Base-by-base conservation (phyloP, 2,888 invertebrate genomes). In the Cenopis cana region DNA sequence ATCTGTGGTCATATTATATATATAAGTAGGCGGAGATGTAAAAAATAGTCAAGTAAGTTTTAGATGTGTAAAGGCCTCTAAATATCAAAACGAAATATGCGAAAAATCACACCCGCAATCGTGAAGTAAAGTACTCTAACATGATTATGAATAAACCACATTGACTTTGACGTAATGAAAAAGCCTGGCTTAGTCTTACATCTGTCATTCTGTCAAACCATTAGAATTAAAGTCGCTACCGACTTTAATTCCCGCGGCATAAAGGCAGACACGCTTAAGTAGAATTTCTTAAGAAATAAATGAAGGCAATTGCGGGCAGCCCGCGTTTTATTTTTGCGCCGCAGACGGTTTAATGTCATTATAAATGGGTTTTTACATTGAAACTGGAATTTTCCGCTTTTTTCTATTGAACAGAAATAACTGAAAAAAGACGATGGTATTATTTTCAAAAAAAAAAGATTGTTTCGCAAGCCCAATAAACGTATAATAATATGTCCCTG, bases 221-320 rank as follows among this genome's bases (percentile, higher is more conserved):
- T 67, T 70, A 62, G 69, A 60, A 62, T 57, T 55, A 62, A 52
- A 55, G 62, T 65, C 60, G 33, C 54, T 20, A 24, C 24, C 46
- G 17, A 20, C 74, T 75, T 75, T 75, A 78, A 76, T 78, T 79
- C 77, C 79, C 74, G 70, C 73, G 70, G 54, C 72, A 72, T 74
- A 76, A 74, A 73, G 72, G 73, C 74, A 74, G 68, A 71, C 73
- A 74, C 61, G 76, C 75, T 66, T 74, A 68, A 73, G 78, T 78
- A 79, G 81, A 82, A 79, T 78, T 79, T 74, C 76, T 77, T 76
- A 78, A 78, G 55, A 56, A 83, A 83, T 83, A 83, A 85, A 84
- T 82, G 81, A 80, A 82, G 80, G 79, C 80, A 83, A 85, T 84
- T 78, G 80, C 56, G 76, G 76, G 75, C 76, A 73, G 76, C 76